A percentile compares a stretch with the other conserved stretches of the same genome.
phyloP scores from a whole-genome alignment of 2,113 vertebrate species.

The Lophura nycthemera region DNA sequence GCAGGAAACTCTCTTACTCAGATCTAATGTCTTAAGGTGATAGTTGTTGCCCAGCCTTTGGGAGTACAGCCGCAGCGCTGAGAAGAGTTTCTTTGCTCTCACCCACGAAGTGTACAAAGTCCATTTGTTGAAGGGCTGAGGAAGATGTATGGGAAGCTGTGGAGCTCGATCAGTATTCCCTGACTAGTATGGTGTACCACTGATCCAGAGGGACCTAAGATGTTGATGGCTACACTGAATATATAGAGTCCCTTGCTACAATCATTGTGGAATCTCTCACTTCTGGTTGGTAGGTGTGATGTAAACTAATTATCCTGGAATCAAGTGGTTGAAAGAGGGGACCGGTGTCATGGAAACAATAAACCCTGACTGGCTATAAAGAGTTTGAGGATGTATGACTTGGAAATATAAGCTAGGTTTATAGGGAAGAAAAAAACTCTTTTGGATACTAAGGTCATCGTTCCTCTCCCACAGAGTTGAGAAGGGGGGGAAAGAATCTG shows the following conservation, averaged over 20 bases:
- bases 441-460: neutral
- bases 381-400: neutral
- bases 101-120: fast-evolving
- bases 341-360: neutral
- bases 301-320: neutral
- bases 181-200: neutral
- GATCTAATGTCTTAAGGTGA: neutral
- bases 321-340: neutral
- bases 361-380: neutral
- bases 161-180: neutral
- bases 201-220: neutral
- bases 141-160: fast-evolving
- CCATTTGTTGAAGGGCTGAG: neutral
- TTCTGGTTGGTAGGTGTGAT: neutral
- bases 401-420: neutral
- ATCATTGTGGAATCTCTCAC: neutral
- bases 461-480: neutral
- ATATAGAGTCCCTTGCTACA: neutral
- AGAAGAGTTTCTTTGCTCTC: neutral
- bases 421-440: constrained; percentile 1
- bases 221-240: neutral
- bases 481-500: neutral
- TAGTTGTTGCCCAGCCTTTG: fast-evolving
- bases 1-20: neutral
- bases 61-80: neutral